Evolutionary conservation across 2,888 invertebrate genomes (phyloP).

Genomic region (Didymodactylos carnosus): DNA sequence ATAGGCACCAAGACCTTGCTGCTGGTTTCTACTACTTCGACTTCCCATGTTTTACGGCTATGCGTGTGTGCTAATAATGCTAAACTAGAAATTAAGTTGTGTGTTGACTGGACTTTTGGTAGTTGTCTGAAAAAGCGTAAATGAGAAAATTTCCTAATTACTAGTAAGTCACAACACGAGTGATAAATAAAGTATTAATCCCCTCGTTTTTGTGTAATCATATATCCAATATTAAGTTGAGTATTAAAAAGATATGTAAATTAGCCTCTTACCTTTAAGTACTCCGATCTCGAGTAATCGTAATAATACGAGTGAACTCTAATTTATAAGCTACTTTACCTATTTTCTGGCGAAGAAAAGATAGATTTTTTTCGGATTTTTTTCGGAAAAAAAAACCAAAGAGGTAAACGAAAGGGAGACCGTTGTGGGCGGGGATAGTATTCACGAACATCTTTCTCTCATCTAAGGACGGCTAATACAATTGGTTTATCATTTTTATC

Average conservation of each 20-base stretch:
- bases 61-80: too few species aligned
- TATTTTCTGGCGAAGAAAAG: not conserved
- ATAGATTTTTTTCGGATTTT: too few species aligned
- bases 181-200: too few species aligned
- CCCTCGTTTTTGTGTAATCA: too few species aligned
- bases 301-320: not conserved
- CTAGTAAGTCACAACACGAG: too few species aligned
- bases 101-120: too few species aligned
- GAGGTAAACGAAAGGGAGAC: not conserved
- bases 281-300: not conserved
- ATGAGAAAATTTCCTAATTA: too few species aligned
- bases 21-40: not conserved
- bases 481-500: conserved; percentile 1
- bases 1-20: not conserved
- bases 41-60: not conserved
- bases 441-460: not conserved
- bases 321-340: not conserved
- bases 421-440: not conserved
- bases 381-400: not conserved
- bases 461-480: not conserved
- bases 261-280: too few species aligned
- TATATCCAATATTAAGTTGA: too few species aligned
- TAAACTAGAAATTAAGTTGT: too few species aligned
- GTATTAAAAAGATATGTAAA: too few species aligned
- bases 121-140: too few species aligned